Evolutionary conservation across 23 tunicate species (phyloP), one percentile per base, ranked within the genome.

Genomic region (Phallusia fumigata): DNA sequence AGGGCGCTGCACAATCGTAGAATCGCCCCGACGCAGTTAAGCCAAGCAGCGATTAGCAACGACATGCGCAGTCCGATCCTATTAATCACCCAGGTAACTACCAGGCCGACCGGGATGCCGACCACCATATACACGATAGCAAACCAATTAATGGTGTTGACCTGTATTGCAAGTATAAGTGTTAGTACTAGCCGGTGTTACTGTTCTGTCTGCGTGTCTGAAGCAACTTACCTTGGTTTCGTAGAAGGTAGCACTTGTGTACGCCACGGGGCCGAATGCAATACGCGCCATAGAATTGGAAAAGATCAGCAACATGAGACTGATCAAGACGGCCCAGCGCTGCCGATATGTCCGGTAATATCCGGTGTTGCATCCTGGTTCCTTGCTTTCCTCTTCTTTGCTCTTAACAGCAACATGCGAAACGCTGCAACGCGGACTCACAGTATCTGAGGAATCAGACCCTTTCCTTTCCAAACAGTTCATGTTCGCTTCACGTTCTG

Each of bases 101-200:
- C 51, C 24, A 90, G 26, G 18, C 95, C 95, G 45, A 45, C 32
- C 12, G 90, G 90, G 22, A 90, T 72, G 33, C 86, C 90, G 31
- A 82, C 86, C 30, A 82, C 81, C 95, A 90, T 86, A 51, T 85
- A 86, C 47, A 86, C 87, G 52, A 86, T 77, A 19, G 90, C 86
- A 12, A 90, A 75, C 89, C 89, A 76, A 82, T 90, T 86, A 65
- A 90, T 83, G 0, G 81, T 65, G 30, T 51, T 76, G n/a, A 89
- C 65, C 89, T 86, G 33, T 10, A 44, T 5, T 3, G 47, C 10
- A 3, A 40, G 10, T 40, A 40, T 40, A 40, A 3, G 47, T 10
- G 10, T 40, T 40, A 3, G 47, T 40, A 3, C n/a, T n/a, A n/a
- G n/a, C 10, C 47, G 47, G 47, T 40, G 8, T 10, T 40, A 10